Evolutionary conservation across 1,140 invertebrate genomes (phyloP), one percentile per base, ranked within the genome.

Genomic region (Periplaneta americana): DNA sequence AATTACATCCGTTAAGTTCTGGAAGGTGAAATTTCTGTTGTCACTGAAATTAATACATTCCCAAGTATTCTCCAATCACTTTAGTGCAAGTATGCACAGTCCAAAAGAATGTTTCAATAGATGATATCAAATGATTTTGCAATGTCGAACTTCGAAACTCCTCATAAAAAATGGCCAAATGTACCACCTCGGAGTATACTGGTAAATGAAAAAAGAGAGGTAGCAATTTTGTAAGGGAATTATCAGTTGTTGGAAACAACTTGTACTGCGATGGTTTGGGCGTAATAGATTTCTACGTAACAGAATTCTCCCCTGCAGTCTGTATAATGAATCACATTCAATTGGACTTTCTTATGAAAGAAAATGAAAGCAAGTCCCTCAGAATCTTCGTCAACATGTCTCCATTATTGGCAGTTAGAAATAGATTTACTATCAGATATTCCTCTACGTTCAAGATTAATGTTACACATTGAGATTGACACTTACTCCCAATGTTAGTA

Each of bases 131-230:
- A n/a, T n/a, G n/a, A n/a, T n/a, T n/a, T n/a, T n/a, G 2, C n/a
- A 22, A 48, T 48, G 39, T 48, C 39, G 17, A 18, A 15, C 10
- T 15, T 0, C n/a, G 39, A 15, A 28, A 33, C 33, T 31, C 13
- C 75, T 77, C 8, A n/a, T 34, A 77, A 33, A 77, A 0, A 8
- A 33, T n/a, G 75, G 8, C 75, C 31, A 8, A 77, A 34, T 77
- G 33, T 77, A 6, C 75, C 75, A 31, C 22, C 35, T 28, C n/a
- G 75, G 33, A 28, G 17, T 34, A 36, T 77, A 9, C 18, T 36
- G 28, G 75, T 77, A 31, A 77, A 77, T 77, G 75, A 77, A 13
- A 77, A 33, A 77, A 13, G 75, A 76, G n/a, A 34, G 75, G 75
- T 34, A 77, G 48, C 22, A 66, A 66, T 6, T 66, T 66, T 66